Base-by-base conservation (phyloP, 1,140 invertebrate species). In the Bombus impatiens region DNA sequence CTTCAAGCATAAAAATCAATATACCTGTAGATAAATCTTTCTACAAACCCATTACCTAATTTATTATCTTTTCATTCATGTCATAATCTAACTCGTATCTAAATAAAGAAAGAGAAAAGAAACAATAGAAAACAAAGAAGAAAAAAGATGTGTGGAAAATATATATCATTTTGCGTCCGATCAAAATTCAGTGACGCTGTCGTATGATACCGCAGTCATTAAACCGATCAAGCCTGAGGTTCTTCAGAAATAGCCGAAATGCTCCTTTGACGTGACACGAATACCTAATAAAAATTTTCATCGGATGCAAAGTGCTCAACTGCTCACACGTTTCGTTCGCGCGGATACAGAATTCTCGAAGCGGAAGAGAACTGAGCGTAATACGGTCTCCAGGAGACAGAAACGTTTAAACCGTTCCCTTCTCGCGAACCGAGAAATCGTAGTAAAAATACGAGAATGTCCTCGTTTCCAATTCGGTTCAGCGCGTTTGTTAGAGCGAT, bases 151-250 rank as follows among this genome's bases (percentile, higher is more conserved):
- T 0, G 62, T 4, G 3, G 1, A 4, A 13, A 15, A 65, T 62
- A 78, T 32, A 53, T 42, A 53, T 42, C 15, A 8, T 32, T 37
- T 8, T 40, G 3, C 8, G 2, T 78, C n/a, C 18, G 25, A 78
- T 74, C 9, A 72, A 82, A 74, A 82, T 82, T 82, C 70, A 82
- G 70, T 62, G 40, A 59, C 40, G 44, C 12, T n/a, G 8, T 37
- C 37, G 37, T 40, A 53, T 62, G 35, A 82, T 53, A 42, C 57
- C 67, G 67, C 28, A n/a, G 47, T 53, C 35, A 71, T 37, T 44
- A 59, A 74, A 72, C 13, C 32, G 6, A 53, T 2, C 5, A 10
- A 13, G 8, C 35, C 37, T 10, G 40, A 5, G 59, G n/a, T 78
- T 15, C 57, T 44, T 32, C 28, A 78, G 37, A 15, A 59, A 35